These are phyloP conservation scores for Elachura formosa DNA, from an alignment of 2,113 vertebrate species.

Conservation along the genomic window DNA sequence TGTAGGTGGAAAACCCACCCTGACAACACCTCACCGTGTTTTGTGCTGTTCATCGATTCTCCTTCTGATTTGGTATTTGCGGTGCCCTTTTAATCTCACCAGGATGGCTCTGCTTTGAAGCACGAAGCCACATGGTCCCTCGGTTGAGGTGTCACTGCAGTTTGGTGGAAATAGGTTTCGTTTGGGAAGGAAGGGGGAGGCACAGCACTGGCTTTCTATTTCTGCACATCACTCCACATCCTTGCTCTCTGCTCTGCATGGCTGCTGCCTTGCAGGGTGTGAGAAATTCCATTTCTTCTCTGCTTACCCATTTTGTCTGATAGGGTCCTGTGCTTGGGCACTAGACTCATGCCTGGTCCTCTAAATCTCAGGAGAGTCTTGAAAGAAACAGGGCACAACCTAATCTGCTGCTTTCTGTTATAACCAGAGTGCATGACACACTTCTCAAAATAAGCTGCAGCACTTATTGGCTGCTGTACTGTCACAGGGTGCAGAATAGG, in stretches of 20 bases:
- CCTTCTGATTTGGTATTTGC: neutral
- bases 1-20: neutral
- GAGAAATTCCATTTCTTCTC: neutral
- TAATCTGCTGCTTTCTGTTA: slow-evolving; percentile 10
- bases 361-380: neutral
- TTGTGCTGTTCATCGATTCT: neutral
- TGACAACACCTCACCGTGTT: neutral
- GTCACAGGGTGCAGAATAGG: neutral
- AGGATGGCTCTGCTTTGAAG: neutral
- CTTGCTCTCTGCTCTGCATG: fast-evolving
- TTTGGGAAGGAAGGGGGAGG: neutral
- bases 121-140: neutral
- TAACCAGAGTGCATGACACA: slow-evolving; percentile 15
- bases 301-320: neutral
- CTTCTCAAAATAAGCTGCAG: slow-evolving; percentile 30
- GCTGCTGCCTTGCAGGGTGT: neutral
- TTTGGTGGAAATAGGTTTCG: neutral
- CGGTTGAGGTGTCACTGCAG: neutral
- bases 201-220: neutral
- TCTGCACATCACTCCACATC: neutral
- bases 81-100: neutral
- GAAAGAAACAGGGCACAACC: neutral
- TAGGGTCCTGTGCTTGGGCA: neutral
- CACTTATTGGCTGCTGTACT: neutral
- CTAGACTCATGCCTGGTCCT: neutral